Evolutionary conservation across 2,797 vertebrate genomes (phyloP), one percentile per base, ranked within the genome.

Genomic region (Rhinichthys osculus): DNA sequence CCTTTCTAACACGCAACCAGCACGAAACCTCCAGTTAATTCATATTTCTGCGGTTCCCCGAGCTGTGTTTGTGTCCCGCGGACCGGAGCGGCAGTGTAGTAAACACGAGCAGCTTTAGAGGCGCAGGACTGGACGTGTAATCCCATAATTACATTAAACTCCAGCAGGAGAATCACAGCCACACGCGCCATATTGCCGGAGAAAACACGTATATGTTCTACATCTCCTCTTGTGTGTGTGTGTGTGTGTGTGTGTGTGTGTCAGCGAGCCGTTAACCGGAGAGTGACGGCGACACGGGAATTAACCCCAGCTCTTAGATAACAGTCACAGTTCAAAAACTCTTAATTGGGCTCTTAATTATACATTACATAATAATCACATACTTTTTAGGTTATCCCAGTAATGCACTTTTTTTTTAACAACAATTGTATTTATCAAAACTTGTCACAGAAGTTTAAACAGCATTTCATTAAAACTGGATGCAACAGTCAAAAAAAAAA

Each of bases 121-220:
- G 87, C 14, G 88, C 91, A 89, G 87, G 88, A 40, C 89, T 86
- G 38, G 5, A 6, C 5, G 38, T 5, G 72, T 96, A 96, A 96
- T 96, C 95, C 94, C 87, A 90, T 96, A 95, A 96, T 94, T 89
- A 92, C 93, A 92, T 94, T 95, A 94, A 89, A 92, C 85, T 93
- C 92, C 93, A 85, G 93, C 92, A 92, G 93, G 90, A 93, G 94
- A 93, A 92, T 95, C 93, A 95, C 93, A 86, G 89, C 88, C 91
- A 86, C 91, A 88, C 91, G 91, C 93, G 92, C 90, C 93, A 94
- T 93, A 92, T 91, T 93, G 93, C 90, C 92, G 91, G 92, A 95
- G 94, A 92, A 93, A 92, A 93, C 93, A 91, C 91, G 88, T 94
- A 93, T 92, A 86, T 90, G 74, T 69, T 76, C 82, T 86, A 40